Conservation (phyloP, 2,797 vertebrate genomes). For the Mallotus villosus region DNA sequence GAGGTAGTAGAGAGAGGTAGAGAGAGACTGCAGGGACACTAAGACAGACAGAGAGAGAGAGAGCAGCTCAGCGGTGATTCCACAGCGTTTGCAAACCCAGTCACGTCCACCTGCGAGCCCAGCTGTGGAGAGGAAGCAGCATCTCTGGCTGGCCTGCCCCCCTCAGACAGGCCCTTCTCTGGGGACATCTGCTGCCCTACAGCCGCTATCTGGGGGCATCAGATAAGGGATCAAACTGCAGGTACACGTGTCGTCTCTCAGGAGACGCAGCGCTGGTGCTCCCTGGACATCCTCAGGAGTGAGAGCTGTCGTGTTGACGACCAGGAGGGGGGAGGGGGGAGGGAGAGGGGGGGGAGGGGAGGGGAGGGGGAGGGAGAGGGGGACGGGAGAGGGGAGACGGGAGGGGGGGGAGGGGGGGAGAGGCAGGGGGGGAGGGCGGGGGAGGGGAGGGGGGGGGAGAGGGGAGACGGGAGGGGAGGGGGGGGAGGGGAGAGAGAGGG, state of each 20-base stretch:
- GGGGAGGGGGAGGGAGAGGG: no score
- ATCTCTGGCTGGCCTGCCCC: neutral
- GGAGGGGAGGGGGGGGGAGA: no score
- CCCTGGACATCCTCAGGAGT: no score
- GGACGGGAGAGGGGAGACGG: neutral
- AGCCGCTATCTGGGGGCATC: no score
- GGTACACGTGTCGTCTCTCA: no score
- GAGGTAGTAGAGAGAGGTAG: no score
- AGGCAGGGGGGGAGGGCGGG: no score
- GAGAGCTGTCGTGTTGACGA: conserved; percentile 3
- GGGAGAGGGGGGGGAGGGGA: neutral
- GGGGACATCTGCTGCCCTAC: neutral
- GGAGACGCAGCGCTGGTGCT: no score
- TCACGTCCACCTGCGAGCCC: neutral
- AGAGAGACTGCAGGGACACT: no score
- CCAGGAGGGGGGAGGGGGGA: neutral
- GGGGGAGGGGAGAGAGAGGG: neutral
- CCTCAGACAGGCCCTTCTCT: neutral
- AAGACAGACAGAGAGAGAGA: neutral
- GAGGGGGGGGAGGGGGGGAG: no score
- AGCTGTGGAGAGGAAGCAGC: neutral
- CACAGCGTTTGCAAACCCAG: neutral
- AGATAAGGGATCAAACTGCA: no score
- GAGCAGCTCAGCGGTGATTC: neutral
- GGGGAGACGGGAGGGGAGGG: no score